Conservation (phyloP, 2,888 invertebrate genomes). For the Pseudococcus viburni region DNA sequence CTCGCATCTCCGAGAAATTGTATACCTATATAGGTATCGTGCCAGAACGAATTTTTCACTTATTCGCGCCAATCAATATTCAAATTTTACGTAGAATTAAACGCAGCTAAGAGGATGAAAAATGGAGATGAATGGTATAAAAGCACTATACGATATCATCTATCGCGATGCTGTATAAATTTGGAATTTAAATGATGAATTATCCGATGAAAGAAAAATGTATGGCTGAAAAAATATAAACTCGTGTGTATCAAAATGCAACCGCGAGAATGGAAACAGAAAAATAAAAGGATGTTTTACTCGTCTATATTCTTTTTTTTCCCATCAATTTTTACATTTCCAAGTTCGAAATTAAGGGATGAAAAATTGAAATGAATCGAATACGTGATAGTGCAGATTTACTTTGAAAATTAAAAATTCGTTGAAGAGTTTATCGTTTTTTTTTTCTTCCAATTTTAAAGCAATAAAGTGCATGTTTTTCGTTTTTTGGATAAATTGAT, state of each 20-base stretch:
- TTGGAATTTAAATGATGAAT: conserved; percentile 27
- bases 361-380: no score
- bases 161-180: background rate
- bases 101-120: background rate
- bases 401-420: no score
- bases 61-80: background rate
- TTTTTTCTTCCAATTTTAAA: no score
- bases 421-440: no score
- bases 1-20: background rate
- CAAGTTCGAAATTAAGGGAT: no score
- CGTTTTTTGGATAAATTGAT: no score
- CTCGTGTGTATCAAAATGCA: background rate
- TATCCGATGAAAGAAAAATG: background rate
- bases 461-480: no score
- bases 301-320: background rate
- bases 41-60: background rate
- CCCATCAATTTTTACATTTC: no score
- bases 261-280: background rate
- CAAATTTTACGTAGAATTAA: background rate
- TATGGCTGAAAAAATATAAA: background rate
- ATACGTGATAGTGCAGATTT: no score
- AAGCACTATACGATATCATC: background rate
- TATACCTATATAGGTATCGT: background rate
- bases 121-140: background rate
- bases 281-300: background rate